phyloP scores from a whole-genome alignment of 2,888 invertebrate genomes.

The Sphinx pinastri region DNA sequence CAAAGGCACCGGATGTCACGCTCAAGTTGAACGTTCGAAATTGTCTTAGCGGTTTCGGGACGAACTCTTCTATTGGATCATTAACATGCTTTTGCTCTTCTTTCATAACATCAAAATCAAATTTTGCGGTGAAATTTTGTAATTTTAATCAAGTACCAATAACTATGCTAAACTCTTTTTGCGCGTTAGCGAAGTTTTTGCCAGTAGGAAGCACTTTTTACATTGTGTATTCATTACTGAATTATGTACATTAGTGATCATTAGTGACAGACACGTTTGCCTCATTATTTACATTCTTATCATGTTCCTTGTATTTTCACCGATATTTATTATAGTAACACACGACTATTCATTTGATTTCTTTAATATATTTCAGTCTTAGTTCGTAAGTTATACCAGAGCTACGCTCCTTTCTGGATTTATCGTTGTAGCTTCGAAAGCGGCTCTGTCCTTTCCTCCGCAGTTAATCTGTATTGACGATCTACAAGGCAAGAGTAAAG shows the following conservation, averaged over 20 bases:
- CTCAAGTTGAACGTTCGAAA: conserved; percentile 73
- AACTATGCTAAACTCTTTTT: neutral
- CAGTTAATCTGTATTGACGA: conserved; percentile 21
- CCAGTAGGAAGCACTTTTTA: neutral
- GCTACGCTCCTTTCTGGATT: conserved; percentile 13
- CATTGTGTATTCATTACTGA: neutral
- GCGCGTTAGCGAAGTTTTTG: neutral
- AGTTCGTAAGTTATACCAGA: conserved; percentile 7
- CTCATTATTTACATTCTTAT: neutral
- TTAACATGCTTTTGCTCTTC: conserved; percentile 38
- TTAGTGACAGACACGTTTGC: neutral
- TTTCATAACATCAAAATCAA: neutral
- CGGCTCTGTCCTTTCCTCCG: conserved; percentile 14
- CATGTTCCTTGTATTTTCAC: neutral
- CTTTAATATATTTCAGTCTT: conserved; percentile 1
- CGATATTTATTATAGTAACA: neutral
- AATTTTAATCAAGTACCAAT: conserved; percentile 11
- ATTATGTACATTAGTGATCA: neutral
- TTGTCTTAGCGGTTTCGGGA: conserved; percentile 58
- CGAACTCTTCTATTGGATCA: conserved; percentile 39
- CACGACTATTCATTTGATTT: conserved; percentile 32
- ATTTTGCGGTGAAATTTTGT: neutral
- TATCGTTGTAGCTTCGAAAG: conserved; percentile 15
- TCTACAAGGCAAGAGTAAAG: conserved; percentile 18
- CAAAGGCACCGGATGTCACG: conserved; percentile 73